Conservation (phyloP, 2,888 invertebrate genomes). For the Nysson spinosus region DNA sequence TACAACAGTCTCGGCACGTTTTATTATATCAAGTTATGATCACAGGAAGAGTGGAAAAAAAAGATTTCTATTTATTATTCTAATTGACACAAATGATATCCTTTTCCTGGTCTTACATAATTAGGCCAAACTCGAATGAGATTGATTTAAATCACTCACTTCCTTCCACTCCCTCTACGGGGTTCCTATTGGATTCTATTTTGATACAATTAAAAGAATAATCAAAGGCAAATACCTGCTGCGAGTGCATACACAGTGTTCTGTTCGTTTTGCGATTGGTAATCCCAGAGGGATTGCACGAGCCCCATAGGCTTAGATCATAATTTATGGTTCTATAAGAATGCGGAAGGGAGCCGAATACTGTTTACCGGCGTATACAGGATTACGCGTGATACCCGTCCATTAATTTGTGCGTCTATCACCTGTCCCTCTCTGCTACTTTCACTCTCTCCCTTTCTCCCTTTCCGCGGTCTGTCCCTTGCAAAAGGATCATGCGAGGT, state of each 20-base stretch:
- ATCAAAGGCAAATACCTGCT: conserved; percentile 48
- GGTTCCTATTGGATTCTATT: too few species aligned
- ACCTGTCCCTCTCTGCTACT: conserved; percentile 25
- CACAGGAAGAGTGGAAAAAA: too few species aligned
- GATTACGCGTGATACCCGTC: conserved; percentile 65
- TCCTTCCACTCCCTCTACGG: too few species aligned
- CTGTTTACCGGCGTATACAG: conserved; percentile 70
- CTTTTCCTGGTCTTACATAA: too few species aligned
- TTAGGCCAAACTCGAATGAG: too few species aligned
- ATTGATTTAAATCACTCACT: too few species aligned
- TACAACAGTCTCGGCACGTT: too few species aligned
- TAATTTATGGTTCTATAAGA: conserved; percentile 76
- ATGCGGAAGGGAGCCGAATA: conserved; percentile 70
- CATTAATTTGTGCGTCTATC: conserved; percentile 65
- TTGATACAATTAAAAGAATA: conserved; percentile 41
- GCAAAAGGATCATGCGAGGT: neutral
- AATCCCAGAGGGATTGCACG: conserved; percentile 60
- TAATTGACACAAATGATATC: too few species aligned
- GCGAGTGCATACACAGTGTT: conserved; percentile 29
- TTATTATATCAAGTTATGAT: too few species aligned
- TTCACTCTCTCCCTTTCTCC: neutral
- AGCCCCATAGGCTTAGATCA: conserved; percentile 67
- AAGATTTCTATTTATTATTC: too few species aligned
- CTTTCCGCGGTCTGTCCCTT: too few species aligned
- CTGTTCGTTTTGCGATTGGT: conserved; percentile 47